These are phyloP conservation scores for Pseudorhombus dupliciocellatus DNA, from an alignment of 2,113 vertebrate species.

Conservation along the genomic window DNA sequence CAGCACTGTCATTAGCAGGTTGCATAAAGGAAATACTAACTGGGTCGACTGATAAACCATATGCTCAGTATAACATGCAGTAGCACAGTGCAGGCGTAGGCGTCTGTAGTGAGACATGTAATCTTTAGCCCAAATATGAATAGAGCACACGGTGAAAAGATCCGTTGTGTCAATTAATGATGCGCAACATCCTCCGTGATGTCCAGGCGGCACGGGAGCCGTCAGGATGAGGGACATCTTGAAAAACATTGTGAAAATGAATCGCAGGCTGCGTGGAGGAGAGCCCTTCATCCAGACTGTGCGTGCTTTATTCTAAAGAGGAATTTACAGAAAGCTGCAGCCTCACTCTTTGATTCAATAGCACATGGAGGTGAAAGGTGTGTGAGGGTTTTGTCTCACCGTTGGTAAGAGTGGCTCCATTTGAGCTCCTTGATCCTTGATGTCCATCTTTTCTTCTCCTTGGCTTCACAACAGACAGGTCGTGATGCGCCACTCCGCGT, in stretches of 20 bases:
- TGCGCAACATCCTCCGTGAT: constrained; percentile 35
- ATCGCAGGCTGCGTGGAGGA: background rate
- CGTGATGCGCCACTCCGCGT: constrained; percentile 58
- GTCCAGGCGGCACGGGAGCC: background rate
- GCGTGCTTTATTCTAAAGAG: constrained; percentile 6
- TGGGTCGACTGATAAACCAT: constrained; percentile 1
- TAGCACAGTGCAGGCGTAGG: constrained; percentile 12
- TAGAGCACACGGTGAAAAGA: background rate
- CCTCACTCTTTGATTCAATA: background rate
- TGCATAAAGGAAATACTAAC: background rate
- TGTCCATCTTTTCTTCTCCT: constrained; percentile 88
- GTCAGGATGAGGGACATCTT: no score
- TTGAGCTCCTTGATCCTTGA: constrained; percentile 94
- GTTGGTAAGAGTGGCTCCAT: constrained; percentile 96
- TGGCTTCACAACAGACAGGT: constrained; percentile 42
- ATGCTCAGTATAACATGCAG: constrained; percentile 13
- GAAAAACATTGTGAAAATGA: constrained; percentile 2
- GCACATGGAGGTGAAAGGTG: background rate
- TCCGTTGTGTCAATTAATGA: background rate
- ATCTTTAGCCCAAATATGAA: constrained; percentile 1
- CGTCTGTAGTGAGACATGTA: background rate
- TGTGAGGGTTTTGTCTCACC: constrained; percentile 78
- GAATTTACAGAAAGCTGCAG: background rate
- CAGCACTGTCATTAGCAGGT: constrained; percentile 22
- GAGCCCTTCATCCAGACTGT: background rate